phyloP scores from a whole-genome alignment of 64 coral and sea anemone species.

The Astreopora myriophthalma region DNA sequence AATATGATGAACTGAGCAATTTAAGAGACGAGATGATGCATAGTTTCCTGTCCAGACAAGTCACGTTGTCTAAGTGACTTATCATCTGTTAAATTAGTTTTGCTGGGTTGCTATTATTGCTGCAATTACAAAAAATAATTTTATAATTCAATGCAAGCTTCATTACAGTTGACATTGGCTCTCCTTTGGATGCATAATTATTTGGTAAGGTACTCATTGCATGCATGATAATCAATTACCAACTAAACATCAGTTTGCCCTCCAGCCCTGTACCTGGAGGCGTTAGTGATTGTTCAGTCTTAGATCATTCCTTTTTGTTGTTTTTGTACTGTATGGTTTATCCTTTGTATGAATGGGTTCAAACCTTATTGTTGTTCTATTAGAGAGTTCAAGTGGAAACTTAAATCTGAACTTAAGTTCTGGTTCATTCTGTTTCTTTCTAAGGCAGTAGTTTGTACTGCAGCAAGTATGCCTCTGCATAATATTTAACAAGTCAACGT shows the following conservation, averaged over 20 bases:
- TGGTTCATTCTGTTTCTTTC: not conserved
- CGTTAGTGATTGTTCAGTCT: not conserved
- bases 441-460: slow-evolving; percentile 25
- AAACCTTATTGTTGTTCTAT: not conserved
- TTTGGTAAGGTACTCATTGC: too few relatives aligned
- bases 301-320: slow-evolving; percentile 3
- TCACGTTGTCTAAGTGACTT: slow-evolving; percentile 16
- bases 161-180: slow-evolving; percentile 17
- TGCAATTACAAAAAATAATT: not conserved
- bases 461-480: slow-evolving; percentile 24
- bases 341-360: not conserved
- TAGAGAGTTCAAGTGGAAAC: slow-evolving; percentile 20
- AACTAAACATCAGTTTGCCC: slow-evolving; percentile 6
- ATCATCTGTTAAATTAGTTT: slow-evolving; percentile 21
- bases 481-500: slow-evolving; percentile 41
- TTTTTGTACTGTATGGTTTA: not conserved
- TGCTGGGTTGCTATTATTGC: slow-evolving; percentile 1
- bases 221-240: too few relatives aligned
- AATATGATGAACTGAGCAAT: slow-evolving; percentile 27
- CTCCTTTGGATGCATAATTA: not conserved
- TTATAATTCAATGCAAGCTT: slow-evolving; percentile 1
- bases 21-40: slow-evolving; percentile 45
- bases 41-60: not conserved
- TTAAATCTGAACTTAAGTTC: slow-evolving; percentile 45
- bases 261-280: slow-evolving; percentile 14